Evolutionary conservation across 2,797 vertebrate genomes (phyloP).

Genomic region (Cirrhinus molitorella): DNA sequence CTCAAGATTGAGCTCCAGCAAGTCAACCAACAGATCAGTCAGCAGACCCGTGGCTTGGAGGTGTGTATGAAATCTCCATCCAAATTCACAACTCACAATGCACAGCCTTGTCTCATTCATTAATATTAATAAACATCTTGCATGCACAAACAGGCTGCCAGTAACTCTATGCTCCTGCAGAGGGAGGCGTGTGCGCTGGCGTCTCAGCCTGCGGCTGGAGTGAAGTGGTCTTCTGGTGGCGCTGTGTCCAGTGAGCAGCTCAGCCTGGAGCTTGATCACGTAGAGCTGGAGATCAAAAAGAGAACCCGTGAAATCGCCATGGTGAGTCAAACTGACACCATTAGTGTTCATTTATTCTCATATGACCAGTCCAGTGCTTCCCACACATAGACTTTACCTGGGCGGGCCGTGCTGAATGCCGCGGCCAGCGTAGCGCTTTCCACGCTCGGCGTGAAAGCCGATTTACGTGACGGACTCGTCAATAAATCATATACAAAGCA

Average conservation of each 20-base stretch:
- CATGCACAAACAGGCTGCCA: conserved; percentile 81
- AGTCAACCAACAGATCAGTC: conserved; percentile 95
- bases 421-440: no score
- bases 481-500: no score
- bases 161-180: conserved; percentile 92
- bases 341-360: neutral
- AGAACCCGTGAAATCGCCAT: conserved; percentile 94
- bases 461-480: no score
- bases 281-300: conserved; percentile 97
- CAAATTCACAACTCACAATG: neutral
- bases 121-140: neutral
- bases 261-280: conserved; percentile 95
- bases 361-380: neutral
- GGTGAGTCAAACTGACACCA: conserved; percentile 77
- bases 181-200: conserved; percentile 87
- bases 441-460: no score
- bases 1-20: conserved; percentile 97
- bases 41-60: conserved; percentile 94
- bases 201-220: conserved; percentile 75
- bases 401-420: no score
- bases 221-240: conserved; percentile 89
- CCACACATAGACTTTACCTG: no score
- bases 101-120: neutral
- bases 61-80: conserved; percentile 69
- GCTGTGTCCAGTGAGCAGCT: conserved; percentile 94